Conservation (phyloP, 2,113 vertebrate genomes). For the Notothenia rossii region DNA sequence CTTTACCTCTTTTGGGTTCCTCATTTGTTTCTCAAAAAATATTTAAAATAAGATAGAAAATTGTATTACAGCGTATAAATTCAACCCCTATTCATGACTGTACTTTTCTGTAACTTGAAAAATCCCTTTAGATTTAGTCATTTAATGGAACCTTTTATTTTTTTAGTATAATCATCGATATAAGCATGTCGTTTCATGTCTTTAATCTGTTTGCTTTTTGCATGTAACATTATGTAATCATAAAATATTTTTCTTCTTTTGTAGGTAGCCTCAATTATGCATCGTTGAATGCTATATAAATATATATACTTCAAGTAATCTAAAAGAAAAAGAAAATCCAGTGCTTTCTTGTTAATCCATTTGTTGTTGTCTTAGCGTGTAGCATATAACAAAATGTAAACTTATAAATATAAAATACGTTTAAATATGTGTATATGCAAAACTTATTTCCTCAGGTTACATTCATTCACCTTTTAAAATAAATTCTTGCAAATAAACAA, state of each 20-base stretch:
- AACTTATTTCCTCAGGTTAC: not conserved
- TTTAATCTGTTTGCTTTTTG: not conserved
- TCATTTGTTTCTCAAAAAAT: not conserved
- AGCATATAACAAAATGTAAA: not conserved
- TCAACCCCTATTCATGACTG: not conserved
- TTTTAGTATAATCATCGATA: constrained; percentile 28
- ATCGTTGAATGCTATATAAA: not conserved
- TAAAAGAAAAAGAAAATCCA: not conserved
- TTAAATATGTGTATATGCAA: constrained; percentile 3
- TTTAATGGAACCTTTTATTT: constrained; percentile 19
- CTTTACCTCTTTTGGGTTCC: not conserved
- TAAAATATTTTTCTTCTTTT: not conserved
- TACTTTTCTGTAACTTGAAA: constrained; percentile 22
- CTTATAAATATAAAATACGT: constrained; percentile 9
- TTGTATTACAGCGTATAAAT: not conserved
- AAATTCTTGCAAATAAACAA: constrained; percentile 14
- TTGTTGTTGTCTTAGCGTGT: not conserved
- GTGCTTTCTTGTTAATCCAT: not conserved
- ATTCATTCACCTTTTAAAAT: not conserved
- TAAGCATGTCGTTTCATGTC: not conserved
- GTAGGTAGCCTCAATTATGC: constrained; percentile 6
- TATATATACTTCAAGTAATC: not conserved
- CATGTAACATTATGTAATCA: constrained; percentile 6
- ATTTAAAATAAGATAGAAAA: not conserved
- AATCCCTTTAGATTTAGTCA: not conserved